Percentiles rank a stretch among this genome's conserved stretches.
Conservation (phyloP, 2,113 vertebrate genomes). For the Ancistrus triradiatus region DNA sequence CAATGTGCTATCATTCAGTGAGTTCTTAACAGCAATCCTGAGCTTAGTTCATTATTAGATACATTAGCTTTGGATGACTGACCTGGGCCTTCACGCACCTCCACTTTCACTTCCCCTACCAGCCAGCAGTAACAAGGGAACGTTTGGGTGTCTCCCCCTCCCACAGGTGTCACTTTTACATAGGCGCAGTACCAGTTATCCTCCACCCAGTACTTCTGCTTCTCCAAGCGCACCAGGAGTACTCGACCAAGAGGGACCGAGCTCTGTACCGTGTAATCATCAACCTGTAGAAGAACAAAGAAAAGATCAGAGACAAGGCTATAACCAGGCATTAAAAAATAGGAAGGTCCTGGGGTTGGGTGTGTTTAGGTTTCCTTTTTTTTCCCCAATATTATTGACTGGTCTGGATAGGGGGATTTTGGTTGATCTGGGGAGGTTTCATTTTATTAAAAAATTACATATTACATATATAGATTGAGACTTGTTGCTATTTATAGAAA, state of each 20-base stretch:
- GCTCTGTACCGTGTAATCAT: slow-evolving; percentile 64
- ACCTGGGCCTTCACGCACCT: slow-evolving; percentile 71
- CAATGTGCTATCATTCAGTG: background rate
- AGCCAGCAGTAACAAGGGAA: slow-evolving; percentile 82
- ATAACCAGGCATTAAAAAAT: too few relatives aligned
- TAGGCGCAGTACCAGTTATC: slow-evolving; percentile 79
- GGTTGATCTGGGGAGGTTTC: too few relatives aligned
- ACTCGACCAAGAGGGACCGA: slow-evolving; percentile 61
- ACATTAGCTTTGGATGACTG: background rate
- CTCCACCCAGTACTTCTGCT: slow-evolving; percentile 70
- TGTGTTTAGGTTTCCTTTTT: too few relatives aligned
- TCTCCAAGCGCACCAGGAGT: slow-evolving; percentile 71
- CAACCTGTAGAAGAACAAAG: slow-evolving; percentile 62
- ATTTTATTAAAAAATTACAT: too few relatives aligned
- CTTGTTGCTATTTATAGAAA: too few relatives aligned
- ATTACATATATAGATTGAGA: too few relatives aligned
- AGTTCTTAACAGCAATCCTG: background rate
- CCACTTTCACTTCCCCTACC: slow-evolving; percentile 53
- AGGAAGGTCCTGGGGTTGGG: too few relatives aligned
- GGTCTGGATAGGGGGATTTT: too few relatives aligned
- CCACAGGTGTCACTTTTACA: slow-evolving; percentile 58
- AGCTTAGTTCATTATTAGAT: background rate
- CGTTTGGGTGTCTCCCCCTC: slow-evolving; percentile 28
- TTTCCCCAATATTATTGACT: too few relatives aligned
- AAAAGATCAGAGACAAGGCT: too few relatives aligned